Evolutionary conservation across 2,888 invertebrate species (phyloP).

Genomic region (Drosophila percnosoma): DNA sequence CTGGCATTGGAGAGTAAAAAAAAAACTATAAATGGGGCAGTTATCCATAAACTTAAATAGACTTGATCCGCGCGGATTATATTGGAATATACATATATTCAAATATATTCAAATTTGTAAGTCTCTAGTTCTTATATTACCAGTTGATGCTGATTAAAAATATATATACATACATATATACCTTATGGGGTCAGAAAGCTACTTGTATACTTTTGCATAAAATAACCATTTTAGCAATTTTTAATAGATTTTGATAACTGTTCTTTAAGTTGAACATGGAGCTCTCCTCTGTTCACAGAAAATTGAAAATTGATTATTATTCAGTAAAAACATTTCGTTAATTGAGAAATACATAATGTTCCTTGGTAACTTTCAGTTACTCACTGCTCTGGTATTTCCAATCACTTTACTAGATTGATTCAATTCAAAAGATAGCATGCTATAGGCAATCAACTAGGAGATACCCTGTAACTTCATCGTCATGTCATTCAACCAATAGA

Average conservation of each 20-base stretch:
- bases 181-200: background rate
- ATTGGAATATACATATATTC: background rate
- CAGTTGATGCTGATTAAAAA: background rate
- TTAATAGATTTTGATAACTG: background rate
- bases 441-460: background rate
- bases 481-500: background rate
- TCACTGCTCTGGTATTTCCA: background rate
- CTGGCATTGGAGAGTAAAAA: too few relatives aligned
- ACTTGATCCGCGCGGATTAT: background rate
- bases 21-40: background rate
- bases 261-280: background rate
- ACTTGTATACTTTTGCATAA: background rate
- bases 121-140: background rate
- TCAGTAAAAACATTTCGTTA: background rate
- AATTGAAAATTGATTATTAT: background rate
- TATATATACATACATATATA: background rate
- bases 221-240: background rate
- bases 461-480: background rate
- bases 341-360: background rate
- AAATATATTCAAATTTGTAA: background rate
- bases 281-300: background rate
- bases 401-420: slow-evolving; percentile 3
- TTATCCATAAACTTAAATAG: background rate
- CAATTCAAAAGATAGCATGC: background rate
- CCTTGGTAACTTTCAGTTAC: background rate